Evolutionary conservation across 1,140 invertebrate genomes (phyloP).

Genomic region (Mesaphorura yosii): DNA sequence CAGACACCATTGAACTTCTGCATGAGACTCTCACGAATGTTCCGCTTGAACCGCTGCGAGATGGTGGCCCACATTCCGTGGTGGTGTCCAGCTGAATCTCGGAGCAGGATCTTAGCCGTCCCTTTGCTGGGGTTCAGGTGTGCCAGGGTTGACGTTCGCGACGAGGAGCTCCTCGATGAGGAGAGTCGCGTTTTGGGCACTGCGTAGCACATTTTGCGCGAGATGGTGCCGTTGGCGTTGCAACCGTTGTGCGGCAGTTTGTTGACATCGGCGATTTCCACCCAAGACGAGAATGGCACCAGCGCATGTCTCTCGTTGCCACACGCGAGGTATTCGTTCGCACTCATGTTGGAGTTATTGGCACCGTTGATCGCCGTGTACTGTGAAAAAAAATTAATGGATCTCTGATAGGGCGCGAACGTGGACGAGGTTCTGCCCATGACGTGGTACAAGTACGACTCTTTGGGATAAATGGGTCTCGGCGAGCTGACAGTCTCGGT

Average conservation of each 20-base stretch:
- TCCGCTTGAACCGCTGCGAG: slow-evolving; percentile 27
- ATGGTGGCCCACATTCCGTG: slow-evolving; percentile 29
- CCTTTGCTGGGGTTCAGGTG: slow-evolving; percentile 13
- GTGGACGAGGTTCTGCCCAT: slow-evolving; percentile 30
- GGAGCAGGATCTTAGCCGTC: slow-evolving; percentile 27
- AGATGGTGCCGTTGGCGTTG: not conserved
- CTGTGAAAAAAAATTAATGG: slow-evolving; percentile 24
- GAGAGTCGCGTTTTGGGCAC: not conserved
- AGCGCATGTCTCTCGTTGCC: slow-evolving; percentile 22
- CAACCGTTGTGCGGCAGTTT: slow-evolving; percentile 14
- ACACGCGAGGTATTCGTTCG: not conserved
- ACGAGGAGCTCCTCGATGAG: not conserved
- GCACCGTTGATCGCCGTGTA: not conserved
- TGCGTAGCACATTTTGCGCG: slow-evolving; percentile 3
- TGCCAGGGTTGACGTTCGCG: slow-evolving; percentile 4
- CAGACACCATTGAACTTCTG: slow-evolving; percentile 31
- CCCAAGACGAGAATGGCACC: slow-evolving; percentile 31
- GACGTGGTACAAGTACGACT: slow-evolving; percentile 30
- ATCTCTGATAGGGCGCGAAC: slow-evolving; percentile 32
- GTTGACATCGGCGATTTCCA: slow-evolving; percentile 25
- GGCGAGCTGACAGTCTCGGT: slow-evolving; percentile 25
- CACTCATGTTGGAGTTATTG: not conserved
- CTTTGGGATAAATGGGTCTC: slow-evolving; percentile 27
- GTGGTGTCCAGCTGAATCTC: slow-evolving; percentile 17
- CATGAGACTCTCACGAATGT: slow-evolving; percentile 28